phyloP scores from a whole-genome alignment of 1,140 invertebrate genomes.

The Trachelipus rathkii region DNA sequence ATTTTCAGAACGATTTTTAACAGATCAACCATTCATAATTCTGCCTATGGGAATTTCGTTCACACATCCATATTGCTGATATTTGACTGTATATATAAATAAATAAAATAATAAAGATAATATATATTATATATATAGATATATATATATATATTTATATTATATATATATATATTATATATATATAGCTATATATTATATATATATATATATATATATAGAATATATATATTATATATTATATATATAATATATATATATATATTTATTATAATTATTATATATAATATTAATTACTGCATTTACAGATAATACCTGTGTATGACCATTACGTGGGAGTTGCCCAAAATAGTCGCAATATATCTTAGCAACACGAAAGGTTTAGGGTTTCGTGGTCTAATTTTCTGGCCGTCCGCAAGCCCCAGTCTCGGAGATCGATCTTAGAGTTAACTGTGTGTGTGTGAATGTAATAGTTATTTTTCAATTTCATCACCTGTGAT shows the following conservation, averaged over 20 bases:
- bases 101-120: not conserved
- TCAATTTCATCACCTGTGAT: too few species aligned
- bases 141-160: not conserved
- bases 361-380: conserved; percentile 73
- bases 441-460: too few species aligned
- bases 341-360: conserved; percentile 72
- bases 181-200: not conserved
- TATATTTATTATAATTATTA: not conserved
- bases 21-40: conserved; percentile 72
- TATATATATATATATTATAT: not conserved
- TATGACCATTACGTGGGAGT: conserved; percentile 76
- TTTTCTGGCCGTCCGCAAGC: conserved; percentile 69
- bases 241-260: not conserved
- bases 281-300: not conserved
- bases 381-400: conserved; percentile 73
- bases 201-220: not conserved
- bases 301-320: conserved; percentile 62
- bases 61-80: conserved; percentile 81
- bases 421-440: conserved; percentile 72
- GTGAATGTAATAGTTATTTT: too few species aligned
- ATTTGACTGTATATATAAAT: conserved; percentile 64
- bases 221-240: not conserved
- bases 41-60: conserved; percentile 92
- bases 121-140: not conserved
- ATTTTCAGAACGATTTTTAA: conserved; percentile 79